Conservation (phyloP, 2,797 vertebrate genomes). For the Myotis daubentonii region DNA sequence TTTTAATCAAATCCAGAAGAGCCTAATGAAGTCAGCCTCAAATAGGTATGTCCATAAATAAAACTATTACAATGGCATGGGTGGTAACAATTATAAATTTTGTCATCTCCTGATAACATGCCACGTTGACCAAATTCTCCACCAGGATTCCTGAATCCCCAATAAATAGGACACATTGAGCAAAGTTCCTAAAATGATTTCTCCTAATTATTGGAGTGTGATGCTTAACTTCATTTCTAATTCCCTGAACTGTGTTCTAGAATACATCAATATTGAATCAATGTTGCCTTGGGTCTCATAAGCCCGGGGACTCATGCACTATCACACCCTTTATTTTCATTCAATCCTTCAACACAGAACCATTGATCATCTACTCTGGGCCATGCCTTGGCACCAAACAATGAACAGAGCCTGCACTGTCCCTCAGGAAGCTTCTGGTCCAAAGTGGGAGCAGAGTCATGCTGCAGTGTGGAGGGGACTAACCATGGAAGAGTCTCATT, state of each 20-base stretch:
- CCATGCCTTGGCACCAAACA: background rate
- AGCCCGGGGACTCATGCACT: background rate
- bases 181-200: background rate
- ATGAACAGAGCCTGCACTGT: background rate
- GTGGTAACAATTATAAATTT: conserved; percentile 33
- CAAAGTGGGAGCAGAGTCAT: background rate
- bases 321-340: background rate
- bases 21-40: background rate
- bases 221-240: background rate
- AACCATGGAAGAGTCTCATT: background rate
- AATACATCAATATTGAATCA: background rate
- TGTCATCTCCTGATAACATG: conserved; percentile 19
- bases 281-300: background rate
- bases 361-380: background rate
- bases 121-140: conserved; percentile 14
- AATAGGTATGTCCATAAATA: conserved; percentile 33
- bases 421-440: background rate
- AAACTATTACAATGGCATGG: conserved; percentile 19
- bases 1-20: conserved; percentile 43
- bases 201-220: background rate
- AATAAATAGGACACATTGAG: background rate
- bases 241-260: background rate
- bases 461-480: background rate
- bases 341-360: background rate
- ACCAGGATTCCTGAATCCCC: background rate